Evolutionary conservation across 2,888 invertebrate species (phyloP).

Genomic region (Tiliacea citrago): DNA sequence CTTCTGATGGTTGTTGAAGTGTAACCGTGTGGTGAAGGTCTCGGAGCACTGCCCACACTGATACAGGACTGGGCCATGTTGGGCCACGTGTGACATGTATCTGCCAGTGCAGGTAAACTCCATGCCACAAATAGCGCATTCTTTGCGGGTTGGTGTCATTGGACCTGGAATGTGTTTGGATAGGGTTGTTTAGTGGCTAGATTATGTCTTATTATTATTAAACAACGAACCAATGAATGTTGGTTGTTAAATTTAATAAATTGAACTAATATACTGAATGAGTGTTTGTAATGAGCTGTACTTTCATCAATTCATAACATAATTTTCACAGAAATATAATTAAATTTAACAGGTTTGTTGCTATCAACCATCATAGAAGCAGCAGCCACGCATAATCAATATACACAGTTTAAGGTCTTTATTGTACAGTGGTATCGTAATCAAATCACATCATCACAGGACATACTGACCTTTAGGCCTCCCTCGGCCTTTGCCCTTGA

Average conservation of each 20-base stretch:
- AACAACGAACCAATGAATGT: neutral
- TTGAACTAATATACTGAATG: neutral
- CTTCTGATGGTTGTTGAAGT: conserved; percentile 90
- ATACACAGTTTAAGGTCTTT: neutral
- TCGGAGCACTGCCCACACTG: conserved; percentile 90
- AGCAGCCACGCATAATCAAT: neutral
- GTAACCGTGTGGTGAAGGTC: conserved; percentile 86
- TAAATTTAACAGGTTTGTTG: neutral
- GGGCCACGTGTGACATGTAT: conserved; percentile 90
- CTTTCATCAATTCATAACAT: neutral
- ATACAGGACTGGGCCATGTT: conserved; percentile 91
- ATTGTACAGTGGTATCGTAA: neutral
- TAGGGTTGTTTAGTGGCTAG: neutral
- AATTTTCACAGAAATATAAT: neutral
- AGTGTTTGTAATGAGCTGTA: neutral
- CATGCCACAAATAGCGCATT: conserved; percentile 88
- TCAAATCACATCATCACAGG: neutral
- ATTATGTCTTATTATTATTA: neutral
- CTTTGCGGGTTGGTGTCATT: conserved; percentile 78
- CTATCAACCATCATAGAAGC: neutral
- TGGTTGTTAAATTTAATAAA: neutral
- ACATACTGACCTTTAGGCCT: conserved; percentile 85
- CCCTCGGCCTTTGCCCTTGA: conserved; percentile 90
- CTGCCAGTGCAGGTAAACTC: conserved; percentile 85
- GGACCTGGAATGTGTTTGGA: conserved; percentile 74